Evolutionary conservation across 2,888 invertebrate genomes (phyloP), one percentile per base, ranked within the genome.

Genomic region (Frankliniella fusca): DNA sequence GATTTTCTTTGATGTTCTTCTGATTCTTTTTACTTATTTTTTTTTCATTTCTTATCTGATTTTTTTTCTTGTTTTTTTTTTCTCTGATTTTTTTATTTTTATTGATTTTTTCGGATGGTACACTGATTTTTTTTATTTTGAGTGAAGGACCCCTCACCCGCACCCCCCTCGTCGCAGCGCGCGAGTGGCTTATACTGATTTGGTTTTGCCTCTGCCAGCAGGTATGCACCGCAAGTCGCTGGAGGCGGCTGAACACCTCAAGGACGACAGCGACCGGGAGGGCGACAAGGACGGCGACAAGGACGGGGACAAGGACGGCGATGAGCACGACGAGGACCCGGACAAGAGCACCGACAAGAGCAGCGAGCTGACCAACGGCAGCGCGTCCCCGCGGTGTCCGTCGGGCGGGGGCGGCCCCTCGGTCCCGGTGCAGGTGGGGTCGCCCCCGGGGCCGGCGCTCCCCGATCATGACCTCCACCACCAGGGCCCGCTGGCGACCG

Each of bases 201-300:
- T 84, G 85, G 85, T 85, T 85, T 85, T 86, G 87, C 87, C 88
- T 87, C 87, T 88, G 88, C 87, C 86, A 87, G 85, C 90, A 99
- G 99, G 99, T 88, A 99, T 99, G 99, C 99, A 99, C 90, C 94
- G 98, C 87, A 99, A 99, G 90, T 98, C 97, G 81, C 90, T 98
- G 87, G 99, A 99, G 91, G 98, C 99, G 82, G 97, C 98, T 85
- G 96, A 96, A 86, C 95, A 97, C 88, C 93, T 98, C 84, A 97
- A 96, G 89, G 97, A 97, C 86, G 86, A 87, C 54, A 85, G 84
- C 76, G 85, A 85, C 80, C 85, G 85, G 65, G 85, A 85, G 28
- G 85, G 85, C 48, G 85, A 86, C 48, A 85, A 86, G n/a, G 84
- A 85, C 27, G 91, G 91, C 84, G 92, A 92, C 83, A 91, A 90